Evolutionary conservation across 2,113 vertebrate species (phyloP).

Genomic region (Chaetodon trifascialis): DNA sequence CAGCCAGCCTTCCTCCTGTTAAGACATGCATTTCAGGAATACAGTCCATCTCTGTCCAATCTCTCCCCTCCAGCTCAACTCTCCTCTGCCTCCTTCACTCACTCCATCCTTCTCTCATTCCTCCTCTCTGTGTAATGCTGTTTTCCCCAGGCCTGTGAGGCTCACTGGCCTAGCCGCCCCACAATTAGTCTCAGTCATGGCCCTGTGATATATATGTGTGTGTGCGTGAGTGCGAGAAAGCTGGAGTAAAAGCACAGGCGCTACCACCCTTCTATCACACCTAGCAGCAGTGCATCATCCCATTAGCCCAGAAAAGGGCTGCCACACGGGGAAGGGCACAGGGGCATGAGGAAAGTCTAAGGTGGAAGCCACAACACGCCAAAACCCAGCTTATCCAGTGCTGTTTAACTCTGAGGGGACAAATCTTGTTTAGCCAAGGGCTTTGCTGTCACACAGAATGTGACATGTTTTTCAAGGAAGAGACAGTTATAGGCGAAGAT

Average conservation of each 20-base stretch:
- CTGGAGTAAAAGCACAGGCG: constrained; percentile 55
- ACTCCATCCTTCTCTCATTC: constrained; percentile 18
- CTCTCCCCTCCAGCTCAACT: not conserved
- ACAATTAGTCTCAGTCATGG: constrained; percentile 78
- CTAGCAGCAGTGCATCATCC: constrained; percentile 77
- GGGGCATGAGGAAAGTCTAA: constrained; percentile 39
- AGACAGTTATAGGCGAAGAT: constrained; percentile 29
- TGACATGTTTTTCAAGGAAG: constrained; percentile 45
- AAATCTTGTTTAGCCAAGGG: constrained; percentile 65
- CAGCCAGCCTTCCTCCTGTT: not conserved
- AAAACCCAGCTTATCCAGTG: constrained; percentile 59
- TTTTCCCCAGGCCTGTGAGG: constrained; percentile 54
- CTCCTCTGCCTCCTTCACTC: constrained; percentile 11
- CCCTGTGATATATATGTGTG: not conserved
- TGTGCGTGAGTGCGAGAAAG: constrained; percentile 5
- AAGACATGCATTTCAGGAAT: constrained; percentile 2
- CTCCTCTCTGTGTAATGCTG: constrained; percentile 42
- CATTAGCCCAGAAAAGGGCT: constrained; percentile 71
- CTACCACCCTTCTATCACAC: constrained; percentile 62
- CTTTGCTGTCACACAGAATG: constrained; percentile 45
- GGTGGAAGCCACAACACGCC: constrained; percentile 54
- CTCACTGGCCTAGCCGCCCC: constrained; percentile 47
- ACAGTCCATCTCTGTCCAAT: constrained; percentile 20
- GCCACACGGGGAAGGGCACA: constrained; percentile 26
- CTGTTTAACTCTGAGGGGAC: constrained; percentile 57